Base-by-base conservation (phyloP, 2,797 vertebrate species). In the Antrozous pallidus region DNA sequence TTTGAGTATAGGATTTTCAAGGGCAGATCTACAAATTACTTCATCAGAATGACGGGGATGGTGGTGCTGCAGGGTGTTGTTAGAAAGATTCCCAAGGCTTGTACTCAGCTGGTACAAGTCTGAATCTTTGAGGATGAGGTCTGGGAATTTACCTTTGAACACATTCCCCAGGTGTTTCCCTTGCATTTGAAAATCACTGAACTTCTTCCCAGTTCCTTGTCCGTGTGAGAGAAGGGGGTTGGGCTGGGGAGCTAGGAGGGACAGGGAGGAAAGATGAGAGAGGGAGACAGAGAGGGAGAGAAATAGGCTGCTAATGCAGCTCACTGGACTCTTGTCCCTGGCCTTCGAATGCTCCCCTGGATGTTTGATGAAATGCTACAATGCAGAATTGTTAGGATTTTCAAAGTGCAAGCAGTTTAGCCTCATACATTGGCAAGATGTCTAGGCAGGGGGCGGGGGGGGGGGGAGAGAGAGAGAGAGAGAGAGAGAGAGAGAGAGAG, bases 121-220 rank as follows among this genome's bases (percentile, higher is more conserved):
- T 78, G 51, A 36, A 47, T 88, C 70, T 91, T 51, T 16, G 40
- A 96, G 70, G 58, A 85, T 63, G 18, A 82, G 87, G 69, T 58
- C 45, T 81, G 42, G 5, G 61, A 83, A 85, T 87, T 38, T 88
- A 77, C 81, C 92, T 70, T 94, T 96, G 81, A 74, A 67, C 49
- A 70, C 13, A 16, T 63, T 88, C 22, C 47, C 56, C 63, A 70
- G 82, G 80, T 87, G 67, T 38, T 70, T 77, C 42, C 75, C 80
- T 58, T 65, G 74, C 8, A 40, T 83, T 77, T 69, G 51, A 83
- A 92, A 88, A 70, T 42, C 56, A 31, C 8, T 51, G 42, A 89
- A 40, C 67, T 77, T 73, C 70, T 36, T 17, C 13, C 69, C 28
- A 45, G 28, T 61, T 90, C 24, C 26, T 17, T 1, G 4, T 28